Percentiles rank a stretch among this genome's conserved stretches.
These are phyloP conservation scores for Prunella himalayana DNA, from an alignment of 2,113 vertebrate species.

Conservation along the genomic window DNA sequence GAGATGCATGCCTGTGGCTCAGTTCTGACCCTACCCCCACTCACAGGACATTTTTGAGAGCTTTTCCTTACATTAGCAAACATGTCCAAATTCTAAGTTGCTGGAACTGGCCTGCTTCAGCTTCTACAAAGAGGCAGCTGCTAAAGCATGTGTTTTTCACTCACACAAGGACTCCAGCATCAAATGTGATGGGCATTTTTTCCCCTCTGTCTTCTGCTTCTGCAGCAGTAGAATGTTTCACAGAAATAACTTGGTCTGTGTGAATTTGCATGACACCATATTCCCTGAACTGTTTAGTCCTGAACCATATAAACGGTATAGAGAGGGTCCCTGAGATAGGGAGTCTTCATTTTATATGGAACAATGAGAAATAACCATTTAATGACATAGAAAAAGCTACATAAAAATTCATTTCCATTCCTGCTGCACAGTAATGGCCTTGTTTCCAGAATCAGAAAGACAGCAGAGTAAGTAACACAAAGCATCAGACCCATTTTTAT, in stretches of 20 bases:
- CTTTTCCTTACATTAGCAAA: background rate
- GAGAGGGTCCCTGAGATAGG: background rate
- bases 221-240: background rate
- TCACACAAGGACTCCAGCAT: background rate
- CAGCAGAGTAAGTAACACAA: background rate
- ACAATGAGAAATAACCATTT: background rate
- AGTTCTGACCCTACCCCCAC: background rate
- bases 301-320: background rate
- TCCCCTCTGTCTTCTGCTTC: background rate
- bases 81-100: background rate
- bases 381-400: background rate
- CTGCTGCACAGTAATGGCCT: background rate
- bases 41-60: background rate
- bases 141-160: background rate
- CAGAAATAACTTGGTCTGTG: background rate
- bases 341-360: background rate
- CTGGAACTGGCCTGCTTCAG: background rate
- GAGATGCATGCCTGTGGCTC: background rate
- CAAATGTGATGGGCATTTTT: background rate
- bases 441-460: background rate
- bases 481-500: background rate
- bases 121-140: background rate
- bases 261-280: background rate
- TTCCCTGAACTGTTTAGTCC: background rate
- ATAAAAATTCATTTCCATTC: background rate